Percentiles rank a stretch among this genome's conserved stretches.
Evolutionary conservation across 1,140 invertebrate genomes (phyloP).

Genomic region (Euborellia annulipes): DNA sequence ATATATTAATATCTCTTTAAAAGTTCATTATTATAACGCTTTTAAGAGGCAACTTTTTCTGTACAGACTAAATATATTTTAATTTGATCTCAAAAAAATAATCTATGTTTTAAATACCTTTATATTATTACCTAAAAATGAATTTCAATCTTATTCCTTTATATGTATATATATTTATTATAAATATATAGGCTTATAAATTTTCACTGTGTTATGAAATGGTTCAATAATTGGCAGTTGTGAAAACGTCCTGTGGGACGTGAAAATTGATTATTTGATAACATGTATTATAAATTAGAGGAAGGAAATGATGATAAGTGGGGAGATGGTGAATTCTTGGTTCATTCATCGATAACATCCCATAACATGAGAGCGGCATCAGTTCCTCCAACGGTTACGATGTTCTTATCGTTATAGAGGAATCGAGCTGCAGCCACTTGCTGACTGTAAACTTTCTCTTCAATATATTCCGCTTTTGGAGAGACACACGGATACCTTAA

Average conservation of each 20-base stretch:
- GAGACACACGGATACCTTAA: constrained; percentile 64
- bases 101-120: background rate
- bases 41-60: too few relatives aligned
- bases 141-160: too few relatives aligned
- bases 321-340: background rate
- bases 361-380: constrained; percentile 86
- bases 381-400: constrained; percentile 78
- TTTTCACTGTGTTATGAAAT: too few relatives aligned
- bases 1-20: too few relatives aligned
- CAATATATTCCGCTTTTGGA: constrained; percentile 70
- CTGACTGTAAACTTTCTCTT: constrained; percentile 78
- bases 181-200: too few relatives aligned
- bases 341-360: constrained; percentile 63
- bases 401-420: constrained; percentile 66
- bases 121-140: background rate
- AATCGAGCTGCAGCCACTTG: constrained; percentile 68
- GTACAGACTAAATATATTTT: too few relatives aligned
- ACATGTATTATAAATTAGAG: background rate
- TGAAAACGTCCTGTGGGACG: too few relatives aligned
- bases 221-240: too few relatives aligned
- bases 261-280: too few relatives aligned
- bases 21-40: too few relatives aligned
- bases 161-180: too few relatives aligned
- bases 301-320: too few relatives aligned
- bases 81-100: background rate